Evolutionary conservation across 2,797 vertebrate genomes (phyloP), one percentile per base, ranked within the genome.

Genomic region (Eidolon dupreanum): DNA sequence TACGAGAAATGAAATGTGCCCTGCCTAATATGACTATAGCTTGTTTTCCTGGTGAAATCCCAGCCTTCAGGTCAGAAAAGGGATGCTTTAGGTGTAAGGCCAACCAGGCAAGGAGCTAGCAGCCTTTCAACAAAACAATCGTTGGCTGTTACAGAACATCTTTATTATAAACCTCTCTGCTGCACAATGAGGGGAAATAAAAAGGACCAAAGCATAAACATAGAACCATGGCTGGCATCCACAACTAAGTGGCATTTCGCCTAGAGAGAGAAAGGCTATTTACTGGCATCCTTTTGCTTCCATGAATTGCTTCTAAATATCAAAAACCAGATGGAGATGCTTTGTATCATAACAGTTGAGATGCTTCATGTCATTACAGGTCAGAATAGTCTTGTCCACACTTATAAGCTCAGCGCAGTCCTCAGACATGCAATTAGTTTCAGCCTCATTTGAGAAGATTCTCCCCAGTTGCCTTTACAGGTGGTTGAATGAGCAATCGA

Each of bases 241-340:
- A 55, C 51, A 26, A 6, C 33, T 8, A 65, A 55, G 46, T 49
- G 49, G n/a, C 31, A 28, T 46, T 46, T 53, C 55, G 71, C 83
- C 70, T 81, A 24, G 59, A 61, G 81, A 96, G 31, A 96, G 38
- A 77, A 46, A 81, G 8, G 20, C 61, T 84, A 12, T 68, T 68
- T 16, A 6, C 10, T 36, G 70, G 15, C 36, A 41, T 65, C 26
- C 17, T 79, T 96, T 87, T 63, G 46, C 38, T 79, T 87, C 53
- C 11, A 19, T n/a, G 77, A 33, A 31, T 77, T 55, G n/a, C 59
- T 82, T 95, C 86, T 86, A 85, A 94, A 93, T 70, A 63, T 77
- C 31, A 71, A 68, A 81, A 84, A 84, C 13, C 66, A 88, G 59
- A 53, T 24, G 88, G 61, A 19, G n/a, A 53, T 26, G n/a, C 65